A percentile compares a stretch with the other conserved stretches of the same genome.
phyloP scores from a whole-genome alignment of 2,888 invertebrate species.

The Watsonalla binaria region DNA sequence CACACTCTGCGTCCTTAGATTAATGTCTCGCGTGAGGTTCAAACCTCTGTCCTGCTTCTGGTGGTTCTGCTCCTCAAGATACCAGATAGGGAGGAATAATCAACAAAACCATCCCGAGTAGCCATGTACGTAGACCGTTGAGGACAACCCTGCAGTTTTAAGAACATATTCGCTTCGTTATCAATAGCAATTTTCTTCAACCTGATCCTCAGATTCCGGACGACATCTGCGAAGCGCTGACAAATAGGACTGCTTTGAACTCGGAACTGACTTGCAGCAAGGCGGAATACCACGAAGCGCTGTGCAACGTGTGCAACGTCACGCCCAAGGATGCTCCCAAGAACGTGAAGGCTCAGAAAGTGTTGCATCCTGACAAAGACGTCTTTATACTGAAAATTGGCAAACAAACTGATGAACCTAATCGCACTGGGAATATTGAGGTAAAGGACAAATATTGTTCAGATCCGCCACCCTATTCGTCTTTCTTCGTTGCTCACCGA shows the following conservation, averaged over 20 bases:
- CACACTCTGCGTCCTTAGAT: neutral
- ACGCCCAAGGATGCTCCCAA: constrained; percentile 74
- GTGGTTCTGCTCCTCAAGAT: too few species aligned
- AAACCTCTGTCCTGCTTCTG: too few species aligned
- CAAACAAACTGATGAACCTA: constrained; percentile 81
- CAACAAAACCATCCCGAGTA: too few species aligned
- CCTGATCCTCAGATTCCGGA: constrained; percentile 53
- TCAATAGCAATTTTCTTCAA: too few species aligned
- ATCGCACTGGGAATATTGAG: constrained; percentile 81
- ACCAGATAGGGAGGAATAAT: neutral
- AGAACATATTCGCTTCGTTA: too few species aligned
- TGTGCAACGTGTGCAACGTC: constrained; percentile 49
- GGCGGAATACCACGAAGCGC: constrained; percentile 37
- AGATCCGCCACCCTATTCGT: too few species aligned
- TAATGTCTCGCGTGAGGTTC: too few species aligned
- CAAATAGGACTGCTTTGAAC: constrained; percentile 53
- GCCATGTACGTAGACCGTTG: too few species aligned
- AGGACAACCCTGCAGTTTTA: too few species aligned
- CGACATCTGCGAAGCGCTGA: constrained; percentile 62
- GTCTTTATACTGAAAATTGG: constrained; percentile 86
- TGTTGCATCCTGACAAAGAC: constrained; percentile 83
- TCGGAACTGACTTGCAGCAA: constrained; percentile 58
- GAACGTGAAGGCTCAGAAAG: constrained; percentile 77
- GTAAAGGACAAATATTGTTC: too few species aligned
- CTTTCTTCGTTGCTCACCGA: too few species aligned